phyloP scores from a whole-genome alignment of 2,113 vertebrate genomes.

The Scatophagus argus region DNA sequence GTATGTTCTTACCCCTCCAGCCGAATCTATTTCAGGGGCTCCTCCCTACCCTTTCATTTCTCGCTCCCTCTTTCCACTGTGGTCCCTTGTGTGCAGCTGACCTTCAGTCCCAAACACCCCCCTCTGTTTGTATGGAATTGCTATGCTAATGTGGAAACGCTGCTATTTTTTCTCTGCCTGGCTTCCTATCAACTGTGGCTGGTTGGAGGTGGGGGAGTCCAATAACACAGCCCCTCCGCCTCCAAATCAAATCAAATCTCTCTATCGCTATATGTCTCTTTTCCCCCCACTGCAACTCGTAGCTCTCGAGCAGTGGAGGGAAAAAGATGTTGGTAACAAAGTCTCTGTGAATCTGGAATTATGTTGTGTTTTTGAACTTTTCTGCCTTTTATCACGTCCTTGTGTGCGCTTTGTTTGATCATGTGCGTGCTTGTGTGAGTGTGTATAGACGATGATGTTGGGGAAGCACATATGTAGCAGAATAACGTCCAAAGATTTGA shows the following conservation, averaged over 20 bases:
- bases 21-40: conserved; percentile 40
- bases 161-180: conserved; percentile 61
- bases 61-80: conserved; percentile 25
- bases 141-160: conserved; percentile 69
- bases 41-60: conserved; percentile 20
- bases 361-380: conserved; percentile 44
- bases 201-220: conserved; percentile 42
- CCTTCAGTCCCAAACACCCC: conserved; percentile 57
- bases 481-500: conserved; percentile 54
- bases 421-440: conserved; percentile 29
- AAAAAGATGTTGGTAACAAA: conserved; percentile 34
- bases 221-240: conserved; percentile 19
- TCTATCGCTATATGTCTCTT: conserved; percentile 17
- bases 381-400: conserved; percentile 46
- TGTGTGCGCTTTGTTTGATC: conserved; percentile 53
- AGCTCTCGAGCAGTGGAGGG: conserved; percentile 24
- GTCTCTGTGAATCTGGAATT: conserved; percentile 36
- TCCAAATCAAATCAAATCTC: conserved; percentile 64
- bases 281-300: conserved; percentile 17
- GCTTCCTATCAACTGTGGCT: conserved; percentile 41
- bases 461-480: conserved; percentile 21
- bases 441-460: conserved; percentile 10
- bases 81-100: conserved; percentile 60
- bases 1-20: conserved; percentile 50
- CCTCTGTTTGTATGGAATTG: conserved; percentile 60